Conservation (phyloP, 2,888 invertebrate species). For the Drosophila borborema region DNA sequence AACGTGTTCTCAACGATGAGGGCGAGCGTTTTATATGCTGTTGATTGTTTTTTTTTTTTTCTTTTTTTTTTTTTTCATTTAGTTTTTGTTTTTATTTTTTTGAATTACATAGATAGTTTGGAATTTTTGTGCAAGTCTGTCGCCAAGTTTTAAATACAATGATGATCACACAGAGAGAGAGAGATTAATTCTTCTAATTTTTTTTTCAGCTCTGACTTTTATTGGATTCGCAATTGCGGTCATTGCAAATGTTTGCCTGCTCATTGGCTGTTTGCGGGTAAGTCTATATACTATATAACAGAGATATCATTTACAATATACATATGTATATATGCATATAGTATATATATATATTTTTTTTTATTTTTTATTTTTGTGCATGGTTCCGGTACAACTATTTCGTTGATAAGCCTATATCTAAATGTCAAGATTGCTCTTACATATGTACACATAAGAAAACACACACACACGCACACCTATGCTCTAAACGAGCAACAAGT, state of each 20-base stretch:
- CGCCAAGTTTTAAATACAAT: slow-evolving; percentile 49
- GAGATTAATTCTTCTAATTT: slow-evolving; percentile 12
- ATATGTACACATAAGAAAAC: background rate
- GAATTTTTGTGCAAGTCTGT: slow-evolving; percentile 44
- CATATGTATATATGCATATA: no score
- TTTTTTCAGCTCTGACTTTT: slow-evolving; percentile 60
- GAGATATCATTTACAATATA: background rate
- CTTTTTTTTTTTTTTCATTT: background rate
- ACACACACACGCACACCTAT: background rate
- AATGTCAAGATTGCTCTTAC: slow-evolving; percentile 8
- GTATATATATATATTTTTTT: background rate
- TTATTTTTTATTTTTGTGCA: background rate
- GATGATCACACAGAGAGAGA: slow-evolving; percentile 26
- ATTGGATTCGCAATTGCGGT: slow-evolving; percentile 58
- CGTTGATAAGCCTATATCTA: slow-evolving; percentile 22
- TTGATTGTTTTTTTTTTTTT: slow-evolving; percentile 1
- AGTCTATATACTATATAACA: slow-evolving; percentile 18
- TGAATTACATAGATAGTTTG: slow-evolving; percentile 40
- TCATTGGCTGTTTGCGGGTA: slow-evolving; percentile 68
- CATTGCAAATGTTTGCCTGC: slow-evolving; percentile 59
- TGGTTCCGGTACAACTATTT: background rate
- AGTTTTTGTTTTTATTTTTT: slow-evolving; percentile 15
- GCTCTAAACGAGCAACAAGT: slow-evolving; percentile 24
- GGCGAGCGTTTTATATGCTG: slow-evolving; percentile 14
- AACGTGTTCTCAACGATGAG: slow-evolving; percentile 53